Evolutionary conservation across 1,140 invertebrate genomes (phyloP), one percentile per base, ranked within the genome.

Genomic region (Sarcophaga bullata): DNA sequence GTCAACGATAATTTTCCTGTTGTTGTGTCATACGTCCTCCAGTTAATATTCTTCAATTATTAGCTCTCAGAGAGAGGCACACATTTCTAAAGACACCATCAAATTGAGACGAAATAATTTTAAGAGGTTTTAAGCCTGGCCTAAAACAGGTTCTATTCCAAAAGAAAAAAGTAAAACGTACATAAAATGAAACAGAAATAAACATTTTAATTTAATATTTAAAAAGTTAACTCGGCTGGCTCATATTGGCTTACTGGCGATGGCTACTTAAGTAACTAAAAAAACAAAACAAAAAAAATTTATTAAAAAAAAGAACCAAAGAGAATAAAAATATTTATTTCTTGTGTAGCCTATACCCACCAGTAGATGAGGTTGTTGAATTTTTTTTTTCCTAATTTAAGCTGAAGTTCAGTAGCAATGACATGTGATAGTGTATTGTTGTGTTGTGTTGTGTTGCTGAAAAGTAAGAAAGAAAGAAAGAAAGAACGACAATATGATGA

Each of bases 351-450:
- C 1, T 37, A 37, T 37, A 37, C 25, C 25, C 25, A 37, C 25
- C 25, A 37, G 25, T 37, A 37, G 25, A 37, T 58, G 54, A 13
- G 13, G 62, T 19, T 68, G 62, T 3, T 68, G 1, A n/a, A n/a
- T 68, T 19, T 13, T 19, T 58, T 58, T 13, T 19, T 19, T 68
- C 62, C 19, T 17, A 17, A 19, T 68, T 68, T 68, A 19, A 52
- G 75, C 75, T 78, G 75, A 78, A 50, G 75, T 78, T 78, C 75
- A 50, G 75, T 78, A 78, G 75, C 75, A 78, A 78, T 78, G 75
- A 50, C 75, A 78, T 50, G 48, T 78, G 75, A 78, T 78, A 78
- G 48, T 78, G 75, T 68, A 68, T 68, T 68, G 62, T 68, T 37
- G 17, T 68, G 6, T 17, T 54, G 5, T 54, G 10, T 54, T 58